Base-by-base conservation (phyloP, 2,797 vertebrate species). In the Monodelphis domestica region DNA sequence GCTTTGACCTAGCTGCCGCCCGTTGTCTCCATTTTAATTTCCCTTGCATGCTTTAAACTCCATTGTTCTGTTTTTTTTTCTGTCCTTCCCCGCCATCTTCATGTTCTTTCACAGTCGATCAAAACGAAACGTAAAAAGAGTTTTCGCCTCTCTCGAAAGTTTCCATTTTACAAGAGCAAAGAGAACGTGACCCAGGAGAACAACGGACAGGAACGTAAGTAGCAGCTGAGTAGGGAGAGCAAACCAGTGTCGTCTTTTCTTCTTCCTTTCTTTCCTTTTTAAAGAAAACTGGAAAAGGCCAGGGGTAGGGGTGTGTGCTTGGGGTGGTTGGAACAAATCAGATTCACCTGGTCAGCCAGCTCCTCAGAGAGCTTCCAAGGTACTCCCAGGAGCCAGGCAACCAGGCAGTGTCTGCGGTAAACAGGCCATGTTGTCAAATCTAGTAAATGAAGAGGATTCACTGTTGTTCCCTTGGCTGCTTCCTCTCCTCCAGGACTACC, bases 101-200 rank as follows among this genome's bases (percentile, higher is more conserved):
- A 98, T 98, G 98, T 98, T 99, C 98, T 99, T 98, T 98, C 99
- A 98, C 99, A 99, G 99, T 99, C 98, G 98, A 99, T 99, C 99
- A 99, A 99, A 99, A 99, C 99, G 99, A 99, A 99, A 99, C 99
- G 99, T 99, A 99, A 99, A 99, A 99, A 99, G 99, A 99, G 99
- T 99, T 99, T 99, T 98, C 99, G 99, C 98, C 99, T 99, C 98
- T 99, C 99, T 96, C 99, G 99, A 99, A 99, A 99, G 99, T 99
- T 99, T 98, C 99, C 99, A 98, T 99, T 99, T 99, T 99, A 99
- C 99, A 99, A 99, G 99, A 99, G 99, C 99, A 99, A 99, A 99
- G 99, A 99, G 99, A 99, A 99, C 99, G 99, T 99, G 99, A 99
- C 99, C 98, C 99, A 99, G 98, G 99, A 99, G 98, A 98, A 99